phyloP scores from a whole-genome alignment of 2,113 vertebrate genomes.

The Oryctolagus cuniculus region mOryCun1.1 NC_091432.1:98450501-98451000 shows the following conservation, averaged over 20 bases:
- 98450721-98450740: neutral
- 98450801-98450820: neutral
- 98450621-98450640: neutral
- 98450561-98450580: neutral
- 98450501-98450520: neutral
- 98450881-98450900: conserved; percentile 4
- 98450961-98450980: no score
- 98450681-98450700: neutral
- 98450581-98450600: neutral
- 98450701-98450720: neutral
- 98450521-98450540: conserved; percentile 4
- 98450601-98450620: neutral
- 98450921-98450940: no score
- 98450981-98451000: no score
- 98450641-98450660: neutral
- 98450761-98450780: neutral
- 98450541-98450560: neutral
- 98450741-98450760: neutral
- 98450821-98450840: neutral
- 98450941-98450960: no score
- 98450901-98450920: neutral
- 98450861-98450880: neutral
- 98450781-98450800: neutral
- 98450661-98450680: neutral
- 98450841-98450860: neutral